Percentiles rank a stretch among this genome's conserved stretches.
Evolutionary conservation across 2,113 vertebrate genomes (phyloP).

Genomic region (Pangasianodon gigas): DNA sequence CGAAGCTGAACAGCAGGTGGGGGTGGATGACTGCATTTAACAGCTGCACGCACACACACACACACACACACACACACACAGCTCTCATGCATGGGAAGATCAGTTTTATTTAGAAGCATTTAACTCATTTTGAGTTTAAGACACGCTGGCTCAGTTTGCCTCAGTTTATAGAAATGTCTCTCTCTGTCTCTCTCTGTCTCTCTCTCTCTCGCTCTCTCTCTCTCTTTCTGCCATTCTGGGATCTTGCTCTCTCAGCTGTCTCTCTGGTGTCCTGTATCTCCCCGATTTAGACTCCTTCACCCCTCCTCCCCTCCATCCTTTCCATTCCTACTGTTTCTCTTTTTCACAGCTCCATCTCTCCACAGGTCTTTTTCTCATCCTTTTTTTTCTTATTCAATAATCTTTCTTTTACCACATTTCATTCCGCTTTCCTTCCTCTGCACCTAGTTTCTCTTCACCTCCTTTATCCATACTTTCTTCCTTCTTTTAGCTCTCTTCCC

Average conservation of each 20-base stretch:
- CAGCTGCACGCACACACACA: conserved; percentile 5
- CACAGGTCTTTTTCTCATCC: background rate
- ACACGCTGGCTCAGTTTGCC: background rate
- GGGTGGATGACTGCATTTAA: conserved; percentile 39
- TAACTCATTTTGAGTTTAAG: conserved; percentile 1
- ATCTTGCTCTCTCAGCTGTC: conserved; percentile 52
- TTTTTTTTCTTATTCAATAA: conserved; percentile 4
- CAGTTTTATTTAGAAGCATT: conserved; percentile 10
- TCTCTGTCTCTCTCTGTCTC: conserved; percentile 36
- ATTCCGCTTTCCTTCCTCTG: background rate
- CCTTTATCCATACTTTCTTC: conserved; percentile 16
- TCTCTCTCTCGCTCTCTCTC: background rate
- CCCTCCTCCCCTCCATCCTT: background rate
- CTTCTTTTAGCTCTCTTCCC: background rate
- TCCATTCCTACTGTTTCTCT: background rate
- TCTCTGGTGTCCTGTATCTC: conserved; percentile 45
- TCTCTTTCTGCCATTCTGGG: conserved; percentile 15
- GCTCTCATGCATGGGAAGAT: background rate
- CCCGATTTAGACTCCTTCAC: conserved; percentile 46
- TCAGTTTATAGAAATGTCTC: background rate
- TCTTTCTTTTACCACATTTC: conserved; percentile 48
- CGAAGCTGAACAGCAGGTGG: conserved; percentile 40
- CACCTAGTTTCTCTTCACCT: conserved; percentile 46
- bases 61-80: conserved; percentile 31
- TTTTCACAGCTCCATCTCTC: background rate